Evolutionary conservation across 1,140 invertebrate genomes (phyloP), one percentile per base, ranked within the genome.

Genomic region (Lordiphosa clarofinis): DNA sequence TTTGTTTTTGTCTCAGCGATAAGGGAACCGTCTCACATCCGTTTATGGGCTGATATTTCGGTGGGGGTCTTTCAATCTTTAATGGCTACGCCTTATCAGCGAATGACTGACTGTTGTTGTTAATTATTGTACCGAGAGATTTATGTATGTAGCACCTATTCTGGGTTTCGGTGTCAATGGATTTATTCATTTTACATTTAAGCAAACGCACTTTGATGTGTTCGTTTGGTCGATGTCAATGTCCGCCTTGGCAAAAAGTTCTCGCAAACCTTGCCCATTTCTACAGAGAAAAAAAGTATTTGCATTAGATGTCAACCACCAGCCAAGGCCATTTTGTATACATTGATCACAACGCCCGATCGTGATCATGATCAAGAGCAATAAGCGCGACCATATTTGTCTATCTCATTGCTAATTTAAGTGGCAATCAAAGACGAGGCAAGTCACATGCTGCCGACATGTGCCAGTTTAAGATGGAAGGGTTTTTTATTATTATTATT

Each of bases 261-360:
- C 49, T 35, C 37, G 8, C 7, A 28, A 43, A 24, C 15, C 33
- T 35, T 11, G 8, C 9, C 19, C 15, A 31, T 39, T 21, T 15
- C 28, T 31, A 31, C 24, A n/a, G 21, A 2, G 33, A 5, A 2
- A 11, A 4, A 28, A 36, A 13, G 15, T 24, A 56, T 63, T 71
- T 58, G 42, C 55, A 68, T 68, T 40, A 42, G 40, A 57, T 43
- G 36, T 68, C 59, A 67, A 67, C 46, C 37, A 37, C 19, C 42
- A 49, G 57, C 43, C 67, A 75, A 73, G 64, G 72, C 54, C 49
- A 56, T 36, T 9, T 12, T 62, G 54, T 48, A 68, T 48, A 68
- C 59, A 67, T 65, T 72, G 73, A 75, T 69, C 68, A 58, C 43
- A 62, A 56, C 42, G 73, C 60, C 68, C 65, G 64, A 64, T 75